Base-by-base conservation (phyloP, 2,113 vertebrate species). In the Okapia johnstoni region DNA sequence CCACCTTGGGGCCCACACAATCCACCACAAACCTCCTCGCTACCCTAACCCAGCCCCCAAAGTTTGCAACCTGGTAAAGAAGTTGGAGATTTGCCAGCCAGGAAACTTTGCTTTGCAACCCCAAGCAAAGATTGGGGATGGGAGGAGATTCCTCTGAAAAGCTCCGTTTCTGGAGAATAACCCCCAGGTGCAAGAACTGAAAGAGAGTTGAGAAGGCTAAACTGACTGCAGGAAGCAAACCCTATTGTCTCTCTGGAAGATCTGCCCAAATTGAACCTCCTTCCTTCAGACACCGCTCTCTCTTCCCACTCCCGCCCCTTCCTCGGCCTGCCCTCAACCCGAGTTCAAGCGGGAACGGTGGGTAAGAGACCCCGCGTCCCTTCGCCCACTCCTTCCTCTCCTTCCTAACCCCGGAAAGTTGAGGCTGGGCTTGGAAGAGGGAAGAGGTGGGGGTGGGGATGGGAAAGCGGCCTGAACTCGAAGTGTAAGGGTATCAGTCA, bases 401-500 rank as follows among this genome's bases (percentile, higher is more conserved):
- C 85, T 97, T 73, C 92, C 92, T 98, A 96, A 97, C 97, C 87
- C 60, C 98, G 98, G 98, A 99, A 98, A 99, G 99, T 99, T 98
- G 98, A 98, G 98, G 97, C 95, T 85, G 96, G 95, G 94, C 97
- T 60, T 54, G 70, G 79, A 84, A 52, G 61, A 73, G 85, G 86
- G 85, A 43, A 60, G 97, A 79, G 81, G 97, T 97, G 97, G 98
- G 98, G 98, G 98, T 93, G 97, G 98, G 98, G 97, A 93, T 97
- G 98, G 98, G 98, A 98, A 97, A 97, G 98, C 97, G 98, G 99
- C 98, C 98, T 99, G 99, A 99, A 99, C 98, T 99, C 98, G 98
- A 98, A 99, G 99, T 99, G 99, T 99, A 98, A 99, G 99, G 99
- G 99, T 99, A 99, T 99, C 99, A 99, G 99, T 99, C 99, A 99